These are phyloP conservation scores for Danaus chrysippus DNA, from an alignment of 2,888 invertebrate species.

Conservation along the genomic window DNA sequence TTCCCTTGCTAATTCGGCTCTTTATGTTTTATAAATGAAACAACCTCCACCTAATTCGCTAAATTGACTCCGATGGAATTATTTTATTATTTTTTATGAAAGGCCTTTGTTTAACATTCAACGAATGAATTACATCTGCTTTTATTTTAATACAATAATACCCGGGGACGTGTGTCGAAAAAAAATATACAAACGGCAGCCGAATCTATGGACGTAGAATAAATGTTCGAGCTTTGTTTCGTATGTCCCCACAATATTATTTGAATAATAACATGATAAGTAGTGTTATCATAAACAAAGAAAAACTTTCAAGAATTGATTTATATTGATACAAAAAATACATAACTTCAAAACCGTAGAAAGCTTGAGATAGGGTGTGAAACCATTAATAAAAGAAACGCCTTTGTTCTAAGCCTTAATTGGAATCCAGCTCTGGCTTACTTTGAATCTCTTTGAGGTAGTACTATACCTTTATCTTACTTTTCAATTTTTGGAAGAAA, in stretches of 20 bases:
- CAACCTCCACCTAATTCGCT: neutral
- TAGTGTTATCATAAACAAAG: too few species aligned
- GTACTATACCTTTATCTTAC: conserved; percentile 2
- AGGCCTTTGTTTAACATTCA: neutral
- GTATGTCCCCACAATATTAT: neutral
- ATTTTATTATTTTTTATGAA: conserved; percentile 3
- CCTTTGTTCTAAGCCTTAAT: neutral
- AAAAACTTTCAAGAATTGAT: too few species aligned
- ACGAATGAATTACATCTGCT: conserved; percentile 1
- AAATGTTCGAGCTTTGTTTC: neutral
- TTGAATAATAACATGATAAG: too few species aligned
- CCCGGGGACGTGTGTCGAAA: neutral
- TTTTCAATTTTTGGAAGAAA: neutral
- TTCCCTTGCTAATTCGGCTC: neutral
- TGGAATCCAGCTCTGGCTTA: conserved; percentile 2
- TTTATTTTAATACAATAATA: neutral
- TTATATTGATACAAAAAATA: neutral
- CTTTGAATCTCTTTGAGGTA: conserved; percentile 4
- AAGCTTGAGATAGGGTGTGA: conserved; percentile 5
- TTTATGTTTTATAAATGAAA: conserved; percentile 7
- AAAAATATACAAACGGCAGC: neutral
- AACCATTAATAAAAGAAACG: conserved; percentile 4
- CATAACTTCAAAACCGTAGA: neutral
- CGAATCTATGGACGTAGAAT: neutral
- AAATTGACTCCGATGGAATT: neutral